Conservation (phyloP, 64 coral and sea anemone genomes). For the Catalaphyllia jardinei region DNA sequence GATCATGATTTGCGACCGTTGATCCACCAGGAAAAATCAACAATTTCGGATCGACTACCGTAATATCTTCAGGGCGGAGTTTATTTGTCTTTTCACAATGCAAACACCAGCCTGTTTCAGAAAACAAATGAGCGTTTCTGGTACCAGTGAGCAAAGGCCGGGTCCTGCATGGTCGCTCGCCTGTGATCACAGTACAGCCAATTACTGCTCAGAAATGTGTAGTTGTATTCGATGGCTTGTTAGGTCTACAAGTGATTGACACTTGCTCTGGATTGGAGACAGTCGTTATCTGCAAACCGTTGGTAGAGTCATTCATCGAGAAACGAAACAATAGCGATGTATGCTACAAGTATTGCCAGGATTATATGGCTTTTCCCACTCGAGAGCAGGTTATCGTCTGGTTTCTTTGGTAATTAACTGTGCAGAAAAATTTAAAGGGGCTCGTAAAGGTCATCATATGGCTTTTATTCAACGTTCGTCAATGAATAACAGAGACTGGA, state of each 20-base stretch:
- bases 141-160: neutral
- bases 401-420: too few relatives aligned
- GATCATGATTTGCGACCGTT: neutral
- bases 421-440: too few relatives aligned
- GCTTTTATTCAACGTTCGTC: too few relatives aligned
- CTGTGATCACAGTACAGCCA: neutral
- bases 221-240: neutral
- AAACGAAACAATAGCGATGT: too few relatives aligned
- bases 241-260: neutral
- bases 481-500: too few relatives aligned
- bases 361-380: too few relatives aligned
- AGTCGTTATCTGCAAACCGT: too few relatives aligned
- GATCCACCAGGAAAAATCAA: slow-evolving; percentile 3
- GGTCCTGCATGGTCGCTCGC: neutral
- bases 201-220: neutral
- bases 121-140: neutral
- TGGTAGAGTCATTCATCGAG: too few relatives aligned
- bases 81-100: neutral
- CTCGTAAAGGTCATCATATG: too few relatives aligned
- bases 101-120: neutral
- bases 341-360: too few relatives aligned
- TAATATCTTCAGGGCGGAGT: slow-evolving; percentile 14
- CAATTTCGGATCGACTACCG: slow-evolving; percentile 21
- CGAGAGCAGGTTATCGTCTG: too few relatives aligned
- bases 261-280: neutral